A percentile compares a stretch with the other conserved stretches of the same genome.
These are phyloP conservation scores for Opisthograptis luteolata DNA, from an alignment of 2,888 invertebrate genomes.

Conservation along the genomic window DNA sequence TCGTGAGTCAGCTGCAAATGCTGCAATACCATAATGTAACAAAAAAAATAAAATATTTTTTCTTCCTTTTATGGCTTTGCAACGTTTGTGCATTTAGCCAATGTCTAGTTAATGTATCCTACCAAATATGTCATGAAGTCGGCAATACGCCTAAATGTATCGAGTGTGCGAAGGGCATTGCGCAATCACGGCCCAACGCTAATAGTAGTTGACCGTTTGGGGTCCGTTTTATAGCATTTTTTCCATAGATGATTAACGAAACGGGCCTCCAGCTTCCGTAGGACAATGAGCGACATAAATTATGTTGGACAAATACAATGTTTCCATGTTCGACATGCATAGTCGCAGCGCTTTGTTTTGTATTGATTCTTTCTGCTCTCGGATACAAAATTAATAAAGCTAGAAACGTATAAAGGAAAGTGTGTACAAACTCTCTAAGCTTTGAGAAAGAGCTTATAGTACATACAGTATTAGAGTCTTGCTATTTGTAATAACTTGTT, in stretches of 20 bases:
- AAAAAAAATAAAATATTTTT: too few relatives aligned
- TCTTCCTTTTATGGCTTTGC: too few relatives aligned
- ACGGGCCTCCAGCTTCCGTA: constrained; percentile 77
- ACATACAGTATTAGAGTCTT: too few relatives aligned
- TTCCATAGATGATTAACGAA: constrained; percentile 73
- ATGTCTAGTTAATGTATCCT: too few relatives aligned
- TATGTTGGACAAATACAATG: constrained; percentile 71
- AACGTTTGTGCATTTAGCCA: too few relatives aligned
- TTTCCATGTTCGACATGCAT: constrained; percentile 63
- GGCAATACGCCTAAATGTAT: constrained; percentile 46
- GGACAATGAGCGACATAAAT: constrained; percentile 77
- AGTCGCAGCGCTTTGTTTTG: constrained; percentile 33
- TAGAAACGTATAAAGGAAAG: too few relatives aligned
- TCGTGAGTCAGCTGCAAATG: too few relatives aligned
- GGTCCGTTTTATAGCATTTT: constrained; percentile 65
- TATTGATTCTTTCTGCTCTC: constrained; percentile 35
- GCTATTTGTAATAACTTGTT: too few relatives aligned
- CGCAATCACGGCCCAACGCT: constrained; percentile 67
- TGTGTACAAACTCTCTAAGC: too few relatives aligned
- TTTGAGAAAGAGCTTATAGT: too few relatives aligned
- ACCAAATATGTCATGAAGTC: too few relatives aligned
- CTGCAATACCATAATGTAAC: too few relatives aligned
- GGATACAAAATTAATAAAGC: neutral
- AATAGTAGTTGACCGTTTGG: constrained; percentile 55
- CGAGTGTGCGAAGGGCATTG: constrained; percentile 4